phyloP scores from a whole-genome alignment of 2,888 invertebrate genomes.

The Eutolmus rufibarbis region DNA sequence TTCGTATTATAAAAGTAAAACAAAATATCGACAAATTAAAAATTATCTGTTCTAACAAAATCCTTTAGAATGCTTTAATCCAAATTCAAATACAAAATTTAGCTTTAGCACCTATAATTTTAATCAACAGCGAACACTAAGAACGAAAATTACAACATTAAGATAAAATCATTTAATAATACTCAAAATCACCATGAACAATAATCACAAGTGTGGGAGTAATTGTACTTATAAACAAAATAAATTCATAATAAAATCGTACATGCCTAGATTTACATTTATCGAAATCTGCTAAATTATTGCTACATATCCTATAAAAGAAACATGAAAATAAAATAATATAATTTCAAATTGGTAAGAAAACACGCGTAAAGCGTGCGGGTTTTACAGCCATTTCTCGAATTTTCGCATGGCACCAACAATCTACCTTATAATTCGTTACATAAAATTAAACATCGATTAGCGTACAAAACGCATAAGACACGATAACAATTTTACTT shows the following conservation, averaged over 20 bases:
- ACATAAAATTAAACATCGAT: not conserved
- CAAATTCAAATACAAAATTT: no score
- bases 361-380: not conserved
- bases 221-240: not conserved
- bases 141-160: not conserved
- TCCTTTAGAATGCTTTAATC: no score
- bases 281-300: not conserved
- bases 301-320: not conserved
- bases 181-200: not conserved
- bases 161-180: constrained; percentile 7
- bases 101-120: not conserved
- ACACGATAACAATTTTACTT: not conserved
- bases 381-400: not conserved
- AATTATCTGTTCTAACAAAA: no score
- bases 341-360: not conserved
- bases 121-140: not conserved
- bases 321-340: not conserved
- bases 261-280: not conserved
- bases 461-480: not conserved
- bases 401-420: not conserved
- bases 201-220: constrained; percentile 1
- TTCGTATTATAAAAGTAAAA: not conserved
- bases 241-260: not conserved
- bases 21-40: no score
- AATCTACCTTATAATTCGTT: not conserved